These are phyloP conservation scores for Cavia aperea DNA, from an alignment of 2,113 vertebrate species.

Conservation along the genomic window DNA sequence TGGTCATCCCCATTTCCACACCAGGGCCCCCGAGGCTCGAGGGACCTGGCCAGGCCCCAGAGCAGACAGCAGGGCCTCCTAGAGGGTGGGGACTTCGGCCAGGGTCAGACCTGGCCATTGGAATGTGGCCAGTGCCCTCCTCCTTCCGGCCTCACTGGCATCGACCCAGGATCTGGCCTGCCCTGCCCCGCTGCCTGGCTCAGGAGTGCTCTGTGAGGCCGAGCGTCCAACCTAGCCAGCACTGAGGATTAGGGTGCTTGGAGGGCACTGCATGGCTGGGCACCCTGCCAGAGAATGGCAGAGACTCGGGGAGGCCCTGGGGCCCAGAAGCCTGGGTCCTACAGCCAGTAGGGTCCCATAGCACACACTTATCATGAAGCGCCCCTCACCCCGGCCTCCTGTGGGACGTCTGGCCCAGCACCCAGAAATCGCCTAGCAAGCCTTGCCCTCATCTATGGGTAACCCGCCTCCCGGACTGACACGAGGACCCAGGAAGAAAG, in stretches of 20 bases:
- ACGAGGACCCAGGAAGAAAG: not conserved
- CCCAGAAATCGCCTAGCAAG: not conserved
- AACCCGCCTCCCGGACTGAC: not conserved
- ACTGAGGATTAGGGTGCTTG: not conserved
- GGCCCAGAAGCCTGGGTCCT: not conserved
- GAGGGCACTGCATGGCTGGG: rapidly evolving
- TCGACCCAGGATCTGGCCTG: not conserved
- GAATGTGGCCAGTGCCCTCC: not conserved
- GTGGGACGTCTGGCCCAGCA: not conserved
- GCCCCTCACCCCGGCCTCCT: not conserved
- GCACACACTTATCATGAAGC: rapidly evolving
- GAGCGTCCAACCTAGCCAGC: not conserved
- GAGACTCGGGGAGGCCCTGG: not conserved
- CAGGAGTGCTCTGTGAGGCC: not conserved
- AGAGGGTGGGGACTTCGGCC: not conserved
- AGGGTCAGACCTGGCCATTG: not conserved
- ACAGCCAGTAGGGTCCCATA: not conserved
- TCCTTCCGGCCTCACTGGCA: not conserved
- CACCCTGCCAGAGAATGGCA: not conserved
- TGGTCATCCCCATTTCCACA: rapidly evolving
- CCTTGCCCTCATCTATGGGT: too few relatives aligned
- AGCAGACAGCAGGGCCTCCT: not conserved
- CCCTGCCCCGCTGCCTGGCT: not conserved
- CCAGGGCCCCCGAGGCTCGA: not conserved
- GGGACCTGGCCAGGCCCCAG: not conserved